These are phyloP conservation scores for Acleris literana DNA, from an alignment of 2,888 invertebrate genomes.

Conservation along the genomic window DNA sequence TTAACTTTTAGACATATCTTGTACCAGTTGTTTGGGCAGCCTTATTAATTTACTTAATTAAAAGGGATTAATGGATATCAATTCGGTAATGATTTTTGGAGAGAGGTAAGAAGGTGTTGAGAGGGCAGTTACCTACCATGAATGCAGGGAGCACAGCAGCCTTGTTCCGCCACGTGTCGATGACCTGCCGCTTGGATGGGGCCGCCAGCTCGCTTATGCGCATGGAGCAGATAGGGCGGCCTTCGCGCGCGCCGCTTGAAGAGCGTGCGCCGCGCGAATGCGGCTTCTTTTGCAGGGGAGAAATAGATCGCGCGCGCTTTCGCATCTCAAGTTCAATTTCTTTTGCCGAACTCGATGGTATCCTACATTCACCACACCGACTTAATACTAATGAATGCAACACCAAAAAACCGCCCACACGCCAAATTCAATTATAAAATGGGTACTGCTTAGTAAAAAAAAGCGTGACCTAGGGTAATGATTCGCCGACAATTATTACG, in stretches of 20 bases:
- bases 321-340: conserved; percentile 1
- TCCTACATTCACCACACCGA: not conserved
- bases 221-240: conserved; percentile 52
- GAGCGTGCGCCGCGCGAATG: conserved; percentile 6
- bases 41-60: no score
- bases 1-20: no score
- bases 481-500: no score
- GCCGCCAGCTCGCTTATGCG: conserved; percentile 67
- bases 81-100: no score
- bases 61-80: no score
- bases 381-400: no score
- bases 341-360: not conserved
- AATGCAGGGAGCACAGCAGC: conserved; percentile 56
- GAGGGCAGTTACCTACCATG: conserved; percentile 56
- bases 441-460: no score
- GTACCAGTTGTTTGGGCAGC: no score
- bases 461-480: no score
- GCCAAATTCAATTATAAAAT: no score
- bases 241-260: not conserved
- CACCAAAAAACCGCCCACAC: no score
- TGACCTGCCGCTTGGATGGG: conserved; percentile 69
- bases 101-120: no score
- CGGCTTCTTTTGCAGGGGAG: conserved; percentile 2
- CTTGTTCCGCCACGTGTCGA: conserved; percentile 68
- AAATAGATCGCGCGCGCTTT: conserved; percentile 15